Evolutionary conservation across 2,113 vertebrate species (phyloP).

Genomic region (Menura novaehollandiae): DNA sequence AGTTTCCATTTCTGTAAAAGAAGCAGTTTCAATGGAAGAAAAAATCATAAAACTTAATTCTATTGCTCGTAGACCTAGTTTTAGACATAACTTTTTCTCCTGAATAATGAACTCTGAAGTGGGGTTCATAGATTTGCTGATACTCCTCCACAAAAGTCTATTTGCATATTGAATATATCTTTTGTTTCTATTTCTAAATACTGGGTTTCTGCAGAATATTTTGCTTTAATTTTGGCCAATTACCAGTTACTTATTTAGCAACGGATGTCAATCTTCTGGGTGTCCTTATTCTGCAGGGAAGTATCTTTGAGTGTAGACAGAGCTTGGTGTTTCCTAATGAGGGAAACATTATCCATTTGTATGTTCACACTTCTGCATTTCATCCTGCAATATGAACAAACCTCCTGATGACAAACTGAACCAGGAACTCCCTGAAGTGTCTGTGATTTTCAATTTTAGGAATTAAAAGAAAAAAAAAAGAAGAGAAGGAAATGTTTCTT

Average conservation of each 20-base stretch:
- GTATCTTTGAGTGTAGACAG: background rate
- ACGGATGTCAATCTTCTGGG: background rate
- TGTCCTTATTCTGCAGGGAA: background rate
- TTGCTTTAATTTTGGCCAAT: background rate
- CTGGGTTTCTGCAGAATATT: background rate
- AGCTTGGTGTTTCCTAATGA: background rate
- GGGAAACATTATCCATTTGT: background rate
- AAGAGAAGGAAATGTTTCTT: background rate
- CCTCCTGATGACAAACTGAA: background rate
- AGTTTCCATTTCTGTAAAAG: background rate
- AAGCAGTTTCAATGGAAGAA: background rate
- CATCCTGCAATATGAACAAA: background rate
- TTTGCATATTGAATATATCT: background rate
- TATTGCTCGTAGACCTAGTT: background rate
- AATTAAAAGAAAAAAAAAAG: background rate
- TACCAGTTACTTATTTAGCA: background rate
- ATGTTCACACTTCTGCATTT: background rate
- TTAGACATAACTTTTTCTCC: background rate
- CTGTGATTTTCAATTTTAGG: background rate
- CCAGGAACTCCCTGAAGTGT: background rate
- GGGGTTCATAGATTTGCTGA: background rate
- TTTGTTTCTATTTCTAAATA: constrained; percentile 18
- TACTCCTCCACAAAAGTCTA: background rate
- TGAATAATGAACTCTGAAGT: background rate
- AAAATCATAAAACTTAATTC: background rate